These are phyloP conservation scores for Prinia subflava DNA, from an alignment of 2,113 vertebrate species.

Conservation along the genomic window DNA sequence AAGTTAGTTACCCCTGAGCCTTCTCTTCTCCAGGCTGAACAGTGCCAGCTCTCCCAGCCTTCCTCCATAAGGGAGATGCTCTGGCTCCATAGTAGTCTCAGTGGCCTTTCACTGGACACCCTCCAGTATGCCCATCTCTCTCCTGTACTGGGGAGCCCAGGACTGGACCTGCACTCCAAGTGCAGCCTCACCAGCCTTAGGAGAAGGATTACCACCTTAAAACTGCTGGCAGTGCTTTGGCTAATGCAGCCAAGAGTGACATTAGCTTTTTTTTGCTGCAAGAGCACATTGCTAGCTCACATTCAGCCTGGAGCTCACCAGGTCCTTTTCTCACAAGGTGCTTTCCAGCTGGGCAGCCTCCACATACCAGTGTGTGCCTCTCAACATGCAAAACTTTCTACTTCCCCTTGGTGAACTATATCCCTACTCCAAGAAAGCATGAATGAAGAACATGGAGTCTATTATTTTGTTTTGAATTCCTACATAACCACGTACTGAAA, in stretches of 20 bases:
- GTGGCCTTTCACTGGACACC: background rate
- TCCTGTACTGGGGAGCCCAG: background rate
- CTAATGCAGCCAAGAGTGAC: background rate
- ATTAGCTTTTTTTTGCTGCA: background rate
- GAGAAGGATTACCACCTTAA: background rate
- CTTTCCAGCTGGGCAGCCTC: background rate
- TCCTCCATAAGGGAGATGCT: background rate
- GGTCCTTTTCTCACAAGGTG: background rate
- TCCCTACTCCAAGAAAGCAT: background rate
- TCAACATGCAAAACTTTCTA: background rate
- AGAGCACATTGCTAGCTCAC: background rate
- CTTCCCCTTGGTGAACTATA: background rate
- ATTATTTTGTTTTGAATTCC: background rate
- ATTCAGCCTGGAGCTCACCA: background rate
- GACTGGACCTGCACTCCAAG: background rate
- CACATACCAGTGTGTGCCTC: background rate
- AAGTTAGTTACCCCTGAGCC: background rate
- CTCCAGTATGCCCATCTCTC: background rate
- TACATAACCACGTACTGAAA: background rate
- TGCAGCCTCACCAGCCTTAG: background rate
- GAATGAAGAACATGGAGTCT: background rate
- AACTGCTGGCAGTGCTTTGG: background rate
- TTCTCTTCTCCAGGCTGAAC: background rate
- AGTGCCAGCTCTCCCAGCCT: background rate
- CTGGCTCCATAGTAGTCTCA: fast-evolving